Evolutionary conservation across 2,888 invertebrate species (phyloP), one percentile per base, ranked within the genome.

Genomic region (Drosophila borborema): DNA sequence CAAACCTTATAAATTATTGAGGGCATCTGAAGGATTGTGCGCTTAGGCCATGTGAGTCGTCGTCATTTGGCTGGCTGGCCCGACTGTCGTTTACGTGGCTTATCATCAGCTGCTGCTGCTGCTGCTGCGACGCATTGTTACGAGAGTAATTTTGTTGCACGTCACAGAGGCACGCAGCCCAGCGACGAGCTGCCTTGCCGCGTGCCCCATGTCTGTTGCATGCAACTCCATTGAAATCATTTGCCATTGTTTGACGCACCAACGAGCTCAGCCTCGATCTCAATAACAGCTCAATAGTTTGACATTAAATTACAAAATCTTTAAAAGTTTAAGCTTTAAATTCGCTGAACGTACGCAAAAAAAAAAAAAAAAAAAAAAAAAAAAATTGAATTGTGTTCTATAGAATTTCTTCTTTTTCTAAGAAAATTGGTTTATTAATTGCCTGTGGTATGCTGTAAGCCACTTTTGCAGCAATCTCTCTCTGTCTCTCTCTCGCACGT

Each of bases 21-120:
- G 67, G 53, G n/a, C 64, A 34, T 36, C 62, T 34, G 59, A 78
- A 76, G 80, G 68, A 68, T 75, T 70, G 77, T 40, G 48, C 45
- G 36, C 40, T 16, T 14, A n/a, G 64, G 51, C 55, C 58, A 72
- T 56, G 51, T 46, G 23, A 38, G 54, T 53, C 48, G 54, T 48
- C 48, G 53, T 28, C 28, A 6, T 6, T 28, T 28, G 28, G 28
- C 28, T 28, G 28, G 5, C 28, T 28, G 28, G 28, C 28, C 3
- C 20, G 38, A 5, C 40, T 40, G 43, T 14, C 60, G 18, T 66
- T 69, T 72, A 76, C 84, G 83, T 86, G 86, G 84, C 89, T 89
- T 89, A 84, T 84, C 87, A 73, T 54, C 74, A 53, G 49, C 58
- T 64, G 80, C 23, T 46, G 43, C 28, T 28, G 77, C 38, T 64